Conservation (phyloP, 1,140 invertebrate genomes). For the Drosophila ohnishii region DNA sequence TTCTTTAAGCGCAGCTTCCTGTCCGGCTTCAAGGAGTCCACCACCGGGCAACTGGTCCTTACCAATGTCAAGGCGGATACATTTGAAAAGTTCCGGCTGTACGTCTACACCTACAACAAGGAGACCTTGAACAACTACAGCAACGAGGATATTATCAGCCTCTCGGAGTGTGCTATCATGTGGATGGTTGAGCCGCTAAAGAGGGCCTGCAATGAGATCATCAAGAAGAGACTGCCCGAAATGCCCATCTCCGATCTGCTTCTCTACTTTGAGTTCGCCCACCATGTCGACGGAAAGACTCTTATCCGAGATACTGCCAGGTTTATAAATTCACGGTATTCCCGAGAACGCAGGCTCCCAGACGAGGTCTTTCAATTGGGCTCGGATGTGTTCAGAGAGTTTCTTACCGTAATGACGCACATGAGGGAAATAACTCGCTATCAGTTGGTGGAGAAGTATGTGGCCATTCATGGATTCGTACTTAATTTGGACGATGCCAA, state of each 20-base stretch:
- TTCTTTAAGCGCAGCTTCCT: constrained; percentile 30
- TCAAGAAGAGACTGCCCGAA: neutral
- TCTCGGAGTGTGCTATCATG: constrained; percentile 12
- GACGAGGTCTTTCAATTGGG: constrained; percentile 2
- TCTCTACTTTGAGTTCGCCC: constrained; percentile 11
- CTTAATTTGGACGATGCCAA: neutral
- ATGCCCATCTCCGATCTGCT: neutral
- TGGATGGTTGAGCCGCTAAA: constrained; percentile 7
- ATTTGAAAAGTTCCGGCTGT: constrained; percentile 24
- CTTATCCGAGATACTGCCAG: fast-evolving
- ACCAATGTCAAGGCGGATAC: neutral
- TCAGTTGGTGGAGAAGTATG: constrained; percentile 7
- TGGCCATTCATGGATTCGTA: constrained; percentile 12
- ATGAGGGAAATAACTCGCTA: constrained; percentile 1
- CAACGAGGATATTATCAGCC: neutral
- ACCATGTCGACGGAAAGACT: neutral
- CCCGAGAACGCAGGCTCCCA: fast-evolving
- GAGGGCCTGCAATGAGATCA: neutral
- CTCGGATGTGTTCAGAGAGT: constrained; percentile 9
- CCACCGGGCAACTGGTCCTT: neutral
- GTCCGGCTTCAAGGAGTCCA: constrained; percentile 9
- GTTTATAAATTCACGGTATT: fast-evolving
- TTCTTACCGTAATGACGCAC: neutral
- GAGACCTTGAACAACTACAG: neutral
- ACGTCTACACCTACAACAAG: constrained; percentile 15